Percentiles rank a stretch among this genome's conserved stretches.
These are phyloP conservation scores for Plagiodera versicolora DNA, from an alignment of 2,888 invertebrate species.

Conservation along the genomic window DNA sequence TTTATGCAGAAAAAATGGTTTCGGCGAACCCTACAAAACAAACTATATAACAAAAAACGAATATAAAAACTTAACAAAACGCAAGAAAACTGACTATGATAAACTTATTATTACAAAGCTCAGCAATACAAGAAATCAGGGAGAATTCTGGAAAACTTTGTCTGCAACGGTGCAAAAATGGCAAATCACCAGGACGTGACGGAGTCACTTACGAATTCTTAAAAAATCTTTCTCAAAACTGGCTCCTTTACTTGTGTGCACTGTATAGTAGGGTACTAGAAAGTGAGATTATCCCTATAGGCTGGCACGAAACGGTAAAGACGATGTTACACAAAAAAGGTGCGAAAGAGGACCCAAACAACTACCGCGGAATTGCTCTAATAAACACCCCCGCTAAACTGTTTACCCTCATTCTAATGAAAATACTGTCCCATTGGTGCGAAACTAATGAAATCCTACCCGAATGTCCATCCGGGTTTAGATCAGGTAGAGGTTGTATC, in stretches of 20 bases:
- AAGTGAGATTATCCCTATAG: background rate
- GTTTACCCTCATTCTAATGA: background rate
- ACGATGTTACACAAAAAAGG: background rate
- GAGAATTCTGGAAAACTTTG: background rate
- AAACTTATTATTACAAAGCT: background rate
- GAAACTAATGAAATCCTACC: background rate
- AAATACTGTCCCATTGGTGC: background rate
- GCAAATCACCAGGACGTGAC: background rate
- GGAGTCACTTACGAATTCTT: slow-evolving; percentile 2
- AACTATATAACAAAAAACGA: background rate
- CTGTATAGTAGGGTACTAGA: slow-evolving; percentile 4
- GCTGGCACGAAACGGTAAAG: background rate
- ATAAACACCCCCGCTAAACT: slow-evolving; percentile 2
- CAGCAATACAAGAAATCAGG: background rate
- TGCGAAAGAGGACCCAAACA: background rate
- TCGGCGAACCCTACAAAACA: background rate
- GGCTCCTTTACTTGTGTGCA: slow-evolving; percentile 1
- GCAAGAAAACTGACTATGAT: background rate
- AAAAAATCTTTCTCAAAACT: slow-evolving; percentile 7
- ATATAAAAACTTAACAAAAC: background rate
- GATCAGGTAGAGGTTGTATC: background rate
- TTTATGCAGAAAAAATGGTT: slow-evolving; percentile 3
- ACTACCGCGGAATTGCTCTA: slow-evolving; percentile 8
- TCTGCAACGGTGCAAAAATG: background rate
- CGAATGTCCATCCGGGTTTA: background rate